Evolutionary conservation across 2,113 vertebrate species (phyloP), one percentile per base, ranked within the genome.

Genomic region (Paradisaea rubra): DNA sequence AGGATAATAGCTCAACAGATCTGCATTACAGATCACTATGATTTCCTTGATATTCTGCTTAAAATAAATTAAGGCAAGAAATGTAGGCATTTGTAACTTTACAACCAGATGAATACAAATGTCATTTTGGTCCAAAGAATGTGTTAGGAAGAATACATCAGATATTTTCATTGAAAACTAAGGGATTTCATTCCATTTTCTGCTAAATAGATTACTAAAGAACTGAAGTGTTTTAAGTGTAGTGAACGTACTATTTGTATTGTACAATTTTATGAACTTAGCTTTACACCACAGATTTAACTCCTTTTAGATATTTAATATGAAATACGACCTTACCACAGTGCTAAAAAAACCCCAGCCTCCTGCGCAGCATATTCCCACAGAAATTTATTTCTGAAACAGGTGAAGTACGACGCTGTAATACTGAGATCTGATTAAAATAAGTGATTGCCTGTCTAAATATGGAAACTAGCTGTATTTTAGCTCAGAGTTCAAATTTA

Each of bases 331-430:
- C 52, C 45, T 70, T 71, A 41, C 23, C 7, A 22, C 9, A 73
- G 39, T 49, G 16, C 54, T 74, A 63, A 85, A 87, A 45, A 15
- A 24, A 6, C 0, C 0, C 11, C 21, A 68, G 25, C n/a, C 7
- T 88, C 31, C 74, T 52, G 44, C 66, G 54, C 15, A 80, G n/a
- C 24, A 22, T 49, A 82, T 88, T 89, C 78, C 39, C 63, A 88
- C 50, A 60, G 22, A 93, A 83, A 83, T 83, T 88, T 82, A 93
- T 91, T 95, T 96, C 71, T 80, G 79, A 94, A 96, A 66, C 27
- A 77, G 71, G 31, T 86, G 66, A 95, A 69, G 45, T 89, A 77
- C 1, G 23, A 72, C 50, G 84, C 39, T 74, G 28, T 70, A 78
- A 81, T 83, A 27, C 28, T 78, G 31, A 14, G 78, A 71, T 54